These are phyloP conservation scores for Paramuricea clavata DNA, from an alignment of 92 coral and sea anemone species.

Conservation along the genomic window DNA sequence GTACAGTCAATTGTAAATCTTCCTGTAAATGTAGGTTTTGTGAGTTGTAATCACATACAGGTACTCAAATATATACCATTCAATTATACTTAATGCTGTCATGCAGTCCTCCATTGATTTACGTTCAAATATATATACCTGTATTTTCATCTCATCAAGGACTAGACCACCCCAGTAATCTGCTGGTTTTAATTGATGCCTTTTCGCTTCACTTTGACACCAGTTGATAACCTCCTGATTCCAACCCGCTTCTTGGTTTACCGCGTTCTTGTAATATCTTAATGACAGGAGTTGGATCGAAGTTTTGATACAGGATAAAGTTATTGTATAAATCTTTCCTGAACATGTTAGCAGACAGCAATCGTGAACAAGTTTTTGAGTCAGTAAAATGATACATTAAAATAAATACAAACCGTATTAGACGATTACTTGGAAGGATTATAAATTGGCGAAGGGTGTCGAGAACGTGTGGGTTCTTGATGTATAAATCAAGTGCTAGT, in stretches of 20 bases:
- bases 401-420: neutral
- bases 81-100: neutral
- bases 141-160: neutral
- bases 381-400: too few relatives aligned
- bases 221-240: neutral
- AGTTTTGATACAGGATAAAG: neutral
- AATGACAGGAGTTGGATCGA: neutral
- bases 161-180: slow-evolving; percentile 8
- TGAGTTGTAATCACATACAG: neutral
- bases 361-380: too few relatives aligned
- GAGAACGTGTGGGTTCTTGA: neutral
- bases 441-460: slow-evolving; percentile 2
- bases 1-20: slow-evolving; percentile 17
- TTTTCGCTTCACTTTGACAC: neutral
- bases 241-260: neutral
- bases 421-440: slow-evolving; percentile 6
- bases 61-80: neutral
- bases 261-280: neutral
- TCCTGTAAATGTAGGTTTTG: slow-evolving; percentile 13
- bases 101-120: neutral
- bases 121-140: neutral
- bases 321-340: neutral
- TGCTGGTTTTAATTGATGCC: neutral
- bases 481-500: neutral
- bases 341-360: too few relatives aligned